Evolutionary conservation across 1,140 invertebrate genomes (phyloP).

Genomic region (Atopsyche davidsoni): DNA sequence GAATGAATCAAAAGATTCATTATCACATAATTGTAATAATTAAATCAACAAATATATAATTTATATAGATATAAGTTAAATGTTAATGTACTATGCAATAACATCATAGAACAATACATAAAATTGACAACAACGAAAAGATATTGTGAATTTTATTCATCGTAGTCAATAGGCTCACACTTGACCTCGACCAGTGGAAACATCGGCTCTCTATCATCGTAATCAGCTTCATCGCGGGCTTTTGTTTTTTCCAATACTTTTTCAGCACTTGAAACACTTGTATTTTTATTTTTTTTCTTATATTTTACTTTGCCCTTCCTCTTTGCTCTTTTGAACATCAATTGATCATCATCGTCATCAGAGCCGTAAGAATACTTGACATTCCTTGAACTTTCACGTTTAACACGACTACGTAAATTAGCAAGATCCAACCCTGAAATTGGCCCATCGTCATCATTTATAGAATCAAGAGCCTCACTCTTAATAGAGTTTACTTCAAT

Average conservation of each 20-base stretch:
- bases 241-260: neutral
- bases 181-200: slow-evolving; percentile 20
- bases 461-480: too few relatives aligned
- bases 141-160: too few relatives aligned
- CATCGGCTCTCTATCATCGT: slow-evolving; percentile 10
- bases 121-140: too few relatives aligned
- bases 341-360: slow-evolving; percentile 11
- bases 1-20: too few relatives aligned
- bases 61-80: too few relatives aligned
- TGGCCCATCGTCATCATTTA: slow-evolving; percentile 10
- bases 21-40: too few relatives aligned
- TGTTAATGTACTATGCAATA: too few relatives aligned
- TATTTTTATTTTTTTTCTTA: slow-evolving; percentile 14
- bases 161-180: slow-evolving; percentile 18
- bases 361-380: slow-evolving; percentile 17
- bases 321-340: slow-evolving; percentile 8
- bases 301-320: slow-evolving; percentile 20
- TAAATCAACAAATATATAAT: too few relatives aligned
- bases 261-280: neutral
- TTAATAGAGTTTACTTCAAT: slow-evolving; percentile 7
- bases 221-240: neutral
- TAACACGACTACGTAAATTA: slow-evolving; percentile 6
- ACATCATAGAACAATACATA: too few relatives aligned
- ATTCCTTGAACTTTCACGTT: slow-evolving; percentile 14
- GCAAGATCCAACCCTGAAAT: slow-evolving; percentile 17